Percentiles rank a stretch among this genome's conserved stretches.
These are phyloP conservation scores for Solen grandis DNA, from an alignment of 1,140 invertebrate species.

Conservation along the genomic window DNA sequence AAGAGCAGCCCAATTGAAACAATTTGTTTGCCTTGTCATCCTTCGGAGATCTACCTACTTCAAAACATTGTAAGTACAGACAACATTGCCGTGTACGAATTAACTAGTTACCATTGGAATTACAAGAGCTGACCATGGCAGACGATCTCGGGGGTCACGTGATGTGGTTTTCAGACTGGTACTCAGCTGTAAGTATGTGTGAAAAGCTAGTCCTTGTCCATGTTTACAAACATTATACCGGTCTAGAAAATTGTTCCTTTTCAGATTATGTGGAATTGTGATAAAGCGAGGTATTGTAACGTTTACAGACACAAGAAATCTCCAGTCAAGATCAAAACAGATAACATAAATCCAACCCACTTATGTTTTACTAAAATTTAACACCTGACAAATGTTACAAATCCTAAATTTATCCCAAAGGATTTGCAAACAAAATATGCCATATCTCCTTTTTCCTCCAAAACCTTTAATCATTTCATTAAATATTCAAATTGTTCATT, in stretches of 20 bases:
- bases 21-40: constrained; percentile 19
- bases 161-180: constrained; percentile 22
- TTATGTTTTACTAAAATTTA: constrained; percentile 8
- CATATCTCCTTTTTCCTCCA: too few species aligned
- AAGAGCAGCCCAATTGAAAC: constrained; percentile 13
- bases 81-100: too few species aligned
- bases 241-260: constrained; percentile 34
- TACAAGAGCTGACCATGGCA: constrained; percentile 48
- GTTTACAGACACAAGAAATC: background rate
- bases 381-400: too few species aligned
- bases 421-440: too few species aligned
- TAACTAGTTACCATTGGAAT: constrained; percentile 37
- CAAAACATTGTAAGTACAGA: background rate
- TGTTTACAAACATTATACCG: constrained; percentile 44
- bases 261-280: background rate
- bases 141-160: constrained; percentile 17
- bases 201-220: constrained; percentile 29
- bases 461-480: too few species aligned
- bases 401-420: too few species aligned
- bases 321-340: constrained; percentile 1
- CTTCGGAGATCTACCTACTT: background rate
- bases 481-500: too few species aligned
- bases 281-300: background rate
- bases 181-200: constrained; percentile 35
- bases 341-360: constrained; percentile 38